Conservation (phyloP, 2,113 vertebrate species). For the Scopus umbretta region DNA sequence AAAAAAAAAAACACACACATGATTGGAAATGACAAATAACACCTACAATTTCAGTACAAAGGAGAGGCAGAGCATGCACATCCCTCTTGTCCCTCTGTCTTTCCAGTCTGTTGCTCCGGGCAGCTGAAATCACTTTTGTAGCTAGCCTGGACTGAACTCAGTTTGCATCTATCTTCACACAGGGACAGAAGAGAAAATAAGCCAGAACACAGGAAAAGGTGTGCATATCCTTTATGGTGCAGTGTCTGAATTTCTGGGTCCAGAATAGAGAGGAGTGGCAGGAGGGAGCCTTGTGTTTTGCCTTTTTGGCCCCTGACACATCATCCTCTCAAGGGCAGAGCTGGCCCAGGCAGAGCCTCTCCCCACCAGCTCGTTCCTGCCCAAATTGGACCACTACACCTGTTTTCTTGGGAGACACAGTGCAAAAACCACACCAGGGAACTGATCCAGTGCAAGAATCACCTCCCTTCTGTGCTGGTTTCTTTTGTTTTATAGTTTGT, state of each 20-base stretch:
- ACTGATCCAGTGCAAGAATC: not conserved
- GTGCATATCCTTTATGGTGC: not conserved
- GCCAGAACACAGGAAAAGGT: not conserved
- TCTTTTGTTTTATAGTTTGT: not conserved
- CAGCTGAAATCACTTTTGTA: not conserved
- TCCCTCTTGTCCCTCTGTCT: not conserved
- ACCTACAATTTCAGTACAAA: not conserved
- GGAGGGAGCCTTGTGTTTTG: not conserved
- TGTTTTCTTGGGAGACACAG: not conserved
- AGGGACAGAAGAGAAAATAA: not conserved
- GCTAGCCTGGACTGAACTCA: not conserved
- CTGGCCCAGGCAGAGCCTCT: not conserved
- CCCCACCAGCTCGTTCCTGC: not conserved
- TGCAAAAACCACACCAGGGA: not conserved
- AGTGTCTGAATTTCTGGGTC: not conserved
- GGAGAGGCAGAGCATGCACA: accelerated
- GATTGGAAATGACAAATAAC: not conserved
- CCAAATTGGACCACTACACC: not conserved
- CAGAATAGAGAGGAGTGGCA: not conserved
- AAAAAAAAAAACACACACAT: accelerated
- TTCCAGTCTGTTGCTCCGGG: not conserved
- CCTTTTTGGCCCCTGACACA: not conserved
- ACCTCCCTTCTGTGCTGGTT: not conserved
- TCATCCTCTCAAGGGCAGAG: not conserved
- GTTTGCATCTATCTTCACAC: not conserved